Percentiles rank a stretch among this genome's conserved stretches.
phyloP scores from a whole-genome alignment of 1,140 invertebrate genomes.

The Plectus sambesii region DNA sequence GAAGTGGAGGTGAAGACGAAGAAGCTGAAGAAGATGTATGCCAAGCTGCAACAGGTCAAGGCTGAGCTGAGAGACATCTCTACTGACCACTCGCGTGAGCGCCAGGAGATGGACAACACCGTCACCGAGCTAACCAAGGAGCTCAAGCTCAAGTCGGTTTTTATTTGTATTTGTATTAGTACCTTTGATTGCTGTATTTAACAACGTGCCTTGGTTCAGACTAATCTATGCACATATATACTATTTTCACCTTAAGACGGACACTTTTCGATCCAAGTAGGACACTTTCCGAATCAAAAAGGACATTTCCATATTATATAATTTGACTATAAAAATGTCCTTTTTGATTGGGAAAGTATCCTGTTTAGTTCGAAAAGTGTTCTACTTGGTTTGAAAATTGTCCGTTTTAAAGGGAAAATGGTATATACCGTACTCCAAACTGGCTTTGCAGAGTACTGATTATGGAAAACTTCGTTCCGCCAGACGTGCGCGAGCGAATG shows the following conservation, averaged over 20 bases:
- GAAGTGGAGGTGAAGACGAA: conserved; percentile 84
- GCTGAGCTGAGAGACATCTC: conserved; percentile 68
- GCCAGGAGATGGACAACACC: conserved; percentile 66
- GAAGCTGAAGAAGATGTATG: conserved; percentile 63
- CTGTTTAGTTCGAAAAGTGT: conserved; percentile 17
- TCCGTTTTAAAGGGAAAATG: too few relatives aligned
- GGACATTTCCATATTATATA: conserved; percentile 10
- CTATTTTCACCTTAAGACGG: too few relatives aligned
- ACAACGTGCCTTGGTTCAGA: background rate
- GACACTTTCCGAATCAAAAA: too few relatives aligned
- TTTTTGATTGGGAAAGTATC: conserved; percentile 1
- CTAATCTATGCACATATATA: background rate
- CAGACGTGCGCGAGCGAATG: conserved; percentile 73
- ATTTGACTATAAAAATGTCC: conserved; percentile 10
- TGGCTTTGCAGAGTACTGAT: conserved; percentile 59
- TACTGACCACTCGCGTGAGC: conserved; percentile 65
- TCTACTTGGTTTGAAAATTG: too few relatives aligned
- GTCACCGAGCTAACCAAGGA: conserved; percentile 66
- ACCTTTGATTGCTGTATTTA: background rate
- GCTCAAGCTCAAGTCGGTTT: conserved; percentile 52
- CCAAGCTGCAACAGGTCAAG: conserved; percentile 55
- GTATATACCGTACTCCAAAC: too few relatives aligned
- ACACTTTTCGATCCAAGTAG: too few relatives aligned
- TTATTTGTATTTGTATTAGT: background rate
- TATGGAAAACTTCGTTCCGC: conserved; percentile 91